Percentiles rank a stretch among this genome's conserved stretches.
These are phyloP conservation scores for Antechinus stuartii DNA, from an alignment of 2,113 vertebrate genomes.

Conservation along the genomic window DNA sequence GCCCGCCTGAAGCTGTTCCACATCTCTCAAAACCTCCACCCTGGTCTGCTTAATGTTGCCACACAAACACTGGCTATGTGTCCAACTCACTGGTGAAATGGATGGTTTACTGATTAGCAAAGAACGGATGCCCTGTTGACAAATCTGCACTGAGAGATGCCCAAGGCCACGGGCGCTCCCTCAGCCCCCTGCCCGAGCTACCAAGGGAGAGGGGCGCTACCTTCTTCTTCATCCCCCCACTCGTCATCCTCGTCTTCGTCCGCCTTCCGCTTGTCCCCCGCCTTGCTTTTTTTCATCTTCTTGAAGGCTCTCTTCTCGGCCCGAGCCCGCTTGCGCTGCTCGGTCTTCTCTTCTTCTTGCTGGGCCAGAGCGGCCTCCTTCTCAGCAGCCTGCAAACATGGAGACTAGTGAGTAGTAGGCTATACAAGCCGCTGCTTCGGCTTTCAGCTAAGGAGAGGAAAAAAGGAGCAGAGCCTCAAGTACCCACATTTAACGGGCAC, in stretches of 20 bases:
- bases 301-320: constrained; percentile 91
- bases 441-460: fast-evolving
- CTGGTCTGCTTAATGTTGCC: not conserved
- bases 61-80: not conserved
- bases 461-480: fast-evolving
- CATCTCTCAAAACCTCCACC: not conserved
- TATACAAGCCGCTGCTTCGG: fast-evolving
- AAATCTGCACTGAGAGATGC: not conserved
- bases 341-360: constrained; percentile 90
- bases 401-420: fast-evolving
- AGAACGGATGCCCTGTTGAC: not conserved
- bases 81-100: not conserved
- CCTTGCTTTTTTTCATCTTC: constrained; percentile 84
- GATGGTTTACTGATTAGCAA: not conserved
- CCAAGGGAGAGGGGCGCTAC: constrained; percentile 77
- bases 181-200: not conserved
- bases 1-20: too few relatives aligned
- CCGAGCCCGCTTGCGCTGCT: constrained; percentile 89
- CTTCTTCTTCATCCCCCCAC: constrained; percentile 90
- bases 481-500: not conserved
- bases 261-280: constrained; percentile 88
- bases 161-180: not conserved
- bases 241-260: constrained; percentile 85
- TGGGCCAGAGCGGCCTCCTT: constrained; percentile 92
- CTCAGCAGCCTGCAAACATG: constrained; percentile 87